Evolutionary conservation across 2,888 invertebrate species (phyloP), one percentile per base, ranked within the genome.

Genomic region (Acholoe squamosa): DNA sequence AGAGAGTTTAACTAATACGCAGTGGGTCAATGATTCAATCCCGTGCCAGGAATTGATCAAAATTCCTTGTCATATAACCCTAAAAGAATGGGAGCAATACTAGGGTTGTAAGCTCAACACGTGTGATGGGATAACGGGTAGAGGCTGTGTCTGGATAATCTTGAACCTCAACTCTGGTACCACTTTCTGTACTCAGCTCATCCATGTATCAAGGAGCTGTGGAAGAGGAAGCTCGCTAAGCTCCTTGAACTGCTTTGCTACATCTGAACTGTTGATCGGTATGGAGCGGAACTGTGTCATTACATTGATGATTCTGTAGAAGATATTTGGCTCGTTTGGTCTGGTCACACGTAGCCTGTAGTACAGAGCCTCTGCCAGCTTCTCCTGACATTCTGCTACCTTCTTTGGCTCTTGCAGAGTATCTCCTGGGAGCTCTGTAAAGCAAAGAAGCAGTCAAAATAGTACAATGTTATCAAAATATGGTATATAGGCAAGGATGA

Each of bases 171-270:
- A n/a, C n/a, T n/a, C n/a, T n/a, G n/a, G n/a, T n/a, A n/a, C n/a
- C n/a, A n/a, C 61, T 61, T 25, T 76, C 54, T 52, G 14, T n/a
- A 12, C 56, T 86, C 86, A 86, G 16, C 56, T 54, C 86, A 86
- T 86, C 86, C 86, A 86, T 54, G 54, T 86, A 28, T 86, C 86
- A 25, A 86, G 52, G 1, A 86, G 86, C 56, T 86, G 86, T n/a
- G 86, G 86, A n/a, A 86, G 31, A 0, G 86, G 86, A 12, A 86
- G 19, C 12, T 86, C 33, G 28, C 54, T 54, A 16, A 86, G 56
- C 14, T 86, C 86, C 1, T 52, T 86, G 56, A 86, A 86, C 22
- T 86, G 14, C 33, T 86, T 86, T 12, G 54, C 28, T 14, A 5
- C 43, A 5, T 33, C n/a, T 25, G 80, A 0, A 25, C 86, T 25